Conservation (phyloP, 1,140 invertebrate species). For the Lordiphosa stackelbergi region DNA sequence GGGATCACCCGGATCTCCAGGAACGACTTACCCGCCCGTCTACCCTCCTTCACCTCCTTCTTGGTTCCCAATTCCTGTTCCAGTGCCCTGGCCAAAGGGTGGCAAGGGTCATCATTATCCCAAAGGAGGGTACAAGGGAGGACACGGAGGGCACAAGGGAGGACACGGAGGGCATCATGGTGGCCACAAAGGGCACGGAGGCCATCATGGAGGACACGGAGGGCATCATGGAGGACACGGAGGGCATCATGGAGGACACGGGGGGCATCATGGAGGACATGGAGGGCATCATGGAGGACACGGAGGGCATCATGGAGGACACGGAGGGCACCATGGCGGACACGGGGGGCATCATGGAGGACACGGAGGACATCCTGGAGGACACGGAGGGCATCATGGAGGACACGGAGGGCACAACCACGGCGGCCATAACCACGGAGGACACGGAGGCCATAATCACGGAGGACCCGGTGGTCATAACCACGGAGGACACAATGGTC, state of each 20-base stretch:
- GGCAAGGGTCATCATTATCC: slow-evolving; percentile 23
- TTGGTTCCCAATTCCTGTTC: slow-evolving; percentile 27
- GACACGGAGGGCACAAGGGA: neutral
- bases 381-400: slow-evolving; percentile 1
- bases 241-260: neutral
- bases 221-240: neutral
- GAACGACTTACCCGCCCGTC: slow-evolving; percentile 1
- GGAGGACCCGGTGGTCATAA: neutral
- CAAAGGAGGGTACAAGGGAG: neutral
- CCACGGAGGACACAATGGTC: neutral
- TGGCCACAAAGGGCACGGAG: neutral
- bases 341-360: neutral
- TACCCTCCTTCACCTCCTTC: slow-evolving; percentile 10
- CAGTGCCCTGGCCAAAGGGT: slow-evolving; percentile 39
- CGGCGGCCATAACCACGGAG: slow-evolving; percentile 5
- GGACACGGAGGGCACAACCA: neutral
- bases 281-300: slow-evolving; percentile 6
- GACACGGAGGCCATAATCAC: neutral
- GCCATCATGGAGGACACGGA: neutral
- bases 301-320: neutral
- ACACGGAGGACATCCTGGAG: neutral
- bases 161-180: neutral
- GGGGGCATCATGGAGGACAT: neutral
- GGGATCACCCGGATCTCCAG: slow-evolving; percentile 13
- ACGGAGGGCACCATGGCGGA: slow-evolving; percentile 1